Evolutionary conservation across 2,888 invertebrate species (phyloP), one percentile per base, ranked within the genome.

Genomic region (Drosophila phalerata): DNA sequence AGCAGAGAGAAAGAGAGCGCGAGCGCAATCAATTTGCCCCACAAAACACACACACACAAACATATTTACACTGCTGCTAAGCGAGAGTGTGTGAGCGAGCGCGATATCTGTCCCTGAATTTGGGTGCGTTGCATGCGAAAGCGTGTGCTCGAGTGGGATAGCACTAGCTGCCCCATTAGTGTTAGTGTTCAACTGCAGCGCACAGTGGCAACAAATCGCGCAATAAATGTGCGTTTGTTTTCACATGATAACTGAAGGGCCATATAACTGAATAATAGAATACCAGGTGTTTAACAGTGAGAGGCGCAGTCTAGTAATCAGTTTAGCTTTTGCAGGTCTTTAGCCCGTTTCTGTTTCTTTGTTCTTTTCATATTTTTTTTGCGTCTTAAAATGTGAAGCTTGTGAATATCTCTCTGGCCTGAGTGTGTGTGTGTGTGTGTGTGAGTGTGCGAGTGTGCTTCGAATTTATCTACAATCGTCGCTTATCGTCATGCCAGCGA

Each of bases 111-210:
- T 58, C 71, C 69, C 51, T 78, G 81, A 84, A 84, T 71, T 85
- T 89, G 85, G 88, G 80, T 87, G 85, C 88, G 85, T 87, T 85
- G 60, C 65, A 70, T 68, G 63, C 38, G 40, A 61, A 53, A 48
- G 56, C 78, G 43, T 77, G 51, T 22, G 86, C 11, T 17, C 22
- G 53, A 88, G 52, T 47, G 60, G 62, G 73, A 71, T 45, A 69
- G 70, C 51, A 67, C 48, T 56, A 83, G 25, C 19, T 58, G n/a
- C 40, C 37, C 22, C 8, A 47, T 42, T 71, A 28, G 70, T 60
- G 52, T 68, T 57, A 34, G 63, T 77, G 69, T 69, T 69, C 28
- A 71, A 85, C 64, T 85, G 77, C 86, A 84, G 70, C 58, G 81
- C 78, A 88, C 89, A 83, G 78, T 85, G 89, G 81, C 37, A 42